Base-by-base conservation (phyloP, 2,888 invertebrate species). In the Trimorus sp. region DNA sequence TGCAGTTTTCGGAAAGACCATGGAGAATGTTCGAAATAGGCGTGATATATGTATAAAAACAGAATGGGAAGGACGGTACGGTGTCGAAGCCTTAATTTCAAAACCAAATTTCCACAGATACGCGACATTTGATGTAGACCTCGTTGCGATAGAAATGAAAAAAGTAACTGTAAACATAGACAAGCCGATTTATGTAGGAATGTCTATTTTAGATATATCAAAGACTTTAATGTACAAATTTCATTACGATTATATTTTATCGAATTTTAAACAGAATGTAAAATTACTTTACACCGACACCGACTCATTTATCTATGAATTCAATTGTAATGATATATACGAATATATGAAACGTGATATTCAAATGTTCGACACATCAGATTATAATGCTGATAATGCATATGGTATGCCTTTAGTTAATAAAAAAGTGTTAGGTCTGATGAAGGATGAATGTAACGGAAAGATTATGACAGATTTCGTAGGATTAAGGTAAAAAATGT, bases 361-460 rank as follows among this genome's bases (percentile, higher is more conserved):
- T 9, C 15, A 82, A 51, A 83, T 78, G 63, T 91, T 89, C 82
- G 90, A 91, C 84, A 89, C 88, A n/a, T n/a, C n/a, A n/a, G n/a
- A n/a, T n/a, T n/a, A n/a, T n/a, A n/a, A n/a, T n/a, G n/a, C n/a
- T n/a, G n/a, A n/a, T n/a, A n/a, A n/a, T n/a, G n/a, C n/a, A n/a
- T n/a, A n/a, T n/a, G n/a, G n/a, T n/a, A n/a, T n/a, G n/a, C n/a
- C n/a, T n/a, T n/a, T n/a, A n/a, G n/a, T n/a, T n/a, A n/a, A n/a
- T n/a, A n/a, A n/a, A n/a, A n/a, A n/a, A n/a, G n/a, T n/a, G n/a
- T n/a, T n/a, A n/a, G n/a, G n/a, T n/a, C n/a, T n/a, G n/a, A n/a
- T n/a, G n/a, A n/a, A n/a, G n/a, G n/a, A n/a, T n/a, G n/a, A n/a
- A n/a, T n/a, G n/a, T n/a, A n/a, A n/a, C n/a, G n/a, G n/a, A n/a